phyloP scores from a whole-genome alignment of 2,888 invertebrate species.

The Ceriagrion tenellum region DNA sequence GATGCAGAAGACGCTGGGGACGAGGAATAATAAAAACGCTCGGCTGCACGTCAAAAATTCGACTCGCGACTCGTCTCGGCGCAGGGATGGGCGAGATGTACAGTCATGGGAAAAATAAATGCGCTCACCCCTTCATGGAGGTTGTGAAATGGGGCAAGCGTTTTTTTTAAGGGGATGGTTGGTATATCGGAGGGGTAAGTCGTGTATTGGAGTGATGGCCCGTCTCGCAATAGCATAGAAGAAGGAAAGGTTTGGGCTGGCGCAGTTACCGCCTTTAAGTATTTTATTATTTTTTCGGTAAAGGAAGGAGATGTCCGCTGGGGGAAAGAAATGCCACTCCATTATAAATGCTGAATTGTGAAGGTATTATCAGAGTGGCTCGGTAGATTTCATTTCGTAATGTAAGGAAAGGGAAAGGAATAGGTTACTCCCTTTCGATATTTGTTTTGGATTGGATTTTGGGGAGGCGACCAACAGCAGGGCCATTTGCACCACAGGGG shows the following conservation, averaged over 20 bases:
- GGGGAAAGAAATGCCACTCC: no score
- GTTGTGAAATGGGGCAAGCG: background rate
- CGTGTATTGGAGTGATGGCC: background rate
- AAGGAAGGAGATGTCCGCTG: background rate
- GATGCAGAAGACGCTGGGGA: background rate
- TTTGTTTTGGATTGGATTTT: no score
- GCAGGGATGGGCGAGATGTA: background rate
- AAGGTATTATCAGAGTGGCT: no score
- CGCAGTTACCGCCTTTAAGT: background rate
- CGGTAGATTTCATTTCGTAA: no score
- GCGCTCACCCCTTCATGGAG: background rate
- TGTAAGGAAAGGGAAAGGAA: no score
- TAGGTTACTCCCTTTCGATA: no score
- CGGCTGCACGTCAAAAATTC: background rate
- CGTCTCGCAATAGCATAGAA: background rate
- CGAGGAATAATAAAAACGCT: background rate
- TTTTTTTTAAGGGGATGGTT: background rate
- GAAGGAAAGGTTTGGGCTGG: background rate
- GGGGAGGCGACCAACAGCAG: no score
- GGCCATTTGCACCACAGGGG: no score
- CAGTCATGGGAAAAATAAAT: background rate
- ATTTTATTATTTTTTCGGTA: background rate
- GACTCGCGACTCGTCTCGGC: background rate
- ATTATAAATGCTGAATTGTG: no score
- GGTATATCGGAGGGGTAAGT: background rate